phyloP scores from a whole-genome alignment of 2,797 vertebrate species.

The Poecilia gillii region DNA sequence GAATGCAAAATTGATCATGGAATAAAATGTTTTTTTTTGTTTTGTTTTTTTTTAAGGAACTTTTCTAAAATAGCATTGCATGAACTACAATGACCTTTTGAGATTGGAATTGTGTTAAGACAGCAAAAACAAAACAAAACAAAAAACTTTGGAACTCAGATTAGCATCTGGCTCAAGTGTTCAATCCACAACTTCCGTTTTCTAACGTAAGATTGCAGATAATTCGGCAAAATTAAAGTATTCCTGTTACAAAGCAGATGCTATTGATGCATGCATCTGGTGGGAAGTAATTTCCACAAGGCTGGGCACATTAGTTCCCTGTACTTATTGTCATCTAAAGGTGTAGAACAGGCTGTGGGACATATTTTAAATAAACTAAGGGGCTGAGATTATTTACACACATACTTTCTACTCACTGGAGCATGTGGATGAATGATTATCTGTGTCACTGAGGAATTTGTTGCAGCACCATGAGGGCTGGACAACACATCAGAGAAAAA shows the following conservation, averaged over 20 bases:
- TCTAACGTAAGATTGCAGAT: not conserved
- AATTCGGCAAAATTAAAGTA: not conserved
- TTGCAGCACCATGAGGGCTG: not conserved
- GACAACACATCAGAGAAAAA: not conserved
- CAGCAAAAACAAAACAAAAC: not conserved
- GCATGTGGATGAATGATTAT: not conserved
- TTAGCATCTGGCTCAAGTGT: not conserved
- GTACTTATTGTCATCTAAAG: not conserved
- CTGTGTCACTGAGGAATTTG: not conserved
- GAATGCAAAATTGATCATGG: not conserved
- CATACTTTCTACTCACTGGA: not conserved
- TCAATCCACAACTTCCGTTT: not conserved
- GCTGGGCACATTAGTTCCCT: no score
- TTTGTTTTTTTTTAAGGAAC: no score
- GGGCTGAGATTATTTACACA: not conserved
- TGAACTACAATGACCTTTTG: not conserved
- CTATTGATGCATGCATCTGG: not conserved
- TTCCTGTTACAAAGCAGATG: not conserved
- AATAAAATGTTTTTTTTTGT: not conserved
- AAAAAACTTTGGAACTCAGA: not conserved
- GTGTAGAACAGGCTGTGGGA: not conserved
- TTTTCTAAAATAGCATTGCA: not conserved
- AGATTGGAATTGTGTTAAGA: not conserved
- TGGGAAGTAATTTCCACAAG: not conserved
- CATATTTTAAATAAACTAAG: conserved; percentile 6